Base-by-base conservation (phyloP, 1,140 invertebrate species). In the Bombyx mandarina region DNA sequence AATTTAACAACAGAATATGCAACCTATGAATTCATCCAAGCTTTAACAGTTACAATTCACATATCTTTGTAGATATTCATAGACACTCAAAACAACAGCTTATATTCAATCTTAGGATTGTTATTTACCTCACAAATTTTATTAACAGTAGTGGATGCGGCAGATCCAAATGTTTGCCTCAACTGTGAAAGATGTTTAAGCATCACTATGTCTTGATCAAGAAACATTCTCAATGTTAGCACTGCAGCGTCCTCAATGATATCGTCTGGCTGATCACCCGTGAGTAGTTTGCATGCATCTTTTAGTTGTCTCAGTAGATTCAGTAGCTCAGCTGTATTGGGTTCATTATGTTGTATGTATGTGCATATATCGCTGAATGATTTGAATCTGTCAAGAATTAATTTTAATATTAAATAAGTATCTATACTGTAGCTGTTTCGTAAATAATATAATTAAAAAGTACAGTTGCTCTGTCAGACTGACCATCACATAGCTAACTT, bases 211-310 rank as follows among this genome's bases (percentile, higher is more conserved):
- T 89, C 88, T 48, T 91, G 88, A 61, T 90, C 80, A 8, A 92
- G 80, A 58, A 94, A 92, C 62, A 93, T 77, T 59, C 89, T 78
- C 45, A 94, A 81, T 5, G 90, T 67, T 63, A 91, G 90, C 5
- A 93, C 82, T 35, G 90, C 79, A 47, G 92, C 89, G 73, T 93
- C 91, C 73, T 93, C 90, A 42, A 92, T 81, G 8, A 91, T 74
- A 57, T 92, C 89, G 60, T 84, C 66, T 43, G 86, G 62, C 43
- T 89, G 85, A 35, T 91, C 75, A 26, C 84, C 83, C 9, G 79
- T 77, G 7, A 88, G 64, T 1, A 77, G 60, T 64, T 81, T 79
- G 56, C 75, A 78, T 12, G 77, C 62, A 18, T 80, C 79, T 58
- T 85, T 85, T 4, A 83, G 56, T 51, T 77, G 47, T 45, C 68